These are phyloP conservation scores for Xiphophorus maculatus DNA, from an alignment of 2,113 vertebrate genomes.

Conservation along the genomic window DNA sequence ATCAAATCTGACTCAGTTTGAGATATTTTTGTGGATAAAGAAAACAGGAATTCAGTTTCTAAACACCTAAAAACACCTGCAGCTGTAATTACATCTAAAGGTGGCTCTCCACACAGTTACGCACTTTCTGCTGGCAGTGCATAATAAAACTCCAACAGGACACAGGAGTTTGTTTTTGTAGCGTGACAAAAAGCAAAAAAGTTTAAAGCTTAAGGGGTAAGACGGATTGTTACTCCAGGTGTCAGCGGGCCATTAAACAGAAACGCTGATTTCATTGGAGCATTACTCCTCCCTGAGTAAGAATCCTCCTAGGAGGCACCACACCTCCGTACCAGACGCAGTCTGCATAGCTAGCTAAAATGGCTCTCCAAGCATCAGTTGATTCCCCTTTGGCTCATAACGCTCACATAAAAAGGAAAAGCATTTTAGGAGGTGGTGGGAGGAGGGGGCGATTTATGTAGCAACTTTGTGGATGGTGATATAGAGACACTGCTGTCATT, in stretches of 20 bases:
- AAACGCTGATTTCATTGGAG: slow-evolving; percentile 61
- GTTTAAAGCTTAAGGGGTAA: slow-evolving; percentile 1
- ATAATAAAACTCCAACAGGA: no score
- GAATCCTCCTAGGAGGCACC: slow-evolving; percentile 58
- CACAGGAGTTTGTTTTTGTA: no score
- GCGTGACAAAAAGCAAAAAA: no score
- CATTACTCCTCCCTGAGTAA: slow-evolving; percentile 68
- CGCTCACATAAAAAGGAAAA: slow-evolving; percentile 26
- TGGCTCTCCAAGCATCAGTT: slow-evolving; percentile 53
- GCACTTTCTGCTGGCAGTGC: no score
- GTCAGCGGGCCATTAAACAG: slow-evolving; percentile 60
- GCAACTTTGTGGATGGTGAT: slow-evolving; percentile 30
- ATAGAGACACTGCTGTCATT: slow-evolving; percentile 20
- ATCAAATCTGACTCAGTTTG: no score
- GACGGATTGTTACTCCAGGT: slow-evolving; percentile 28
- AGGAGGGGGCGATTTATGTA: slow-evolving; percentile 39
- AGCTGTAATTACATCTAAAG: no score
- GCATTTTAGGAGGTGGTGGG: not conserved
- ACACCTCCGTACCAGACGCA: slow-evolving; percentile 50
- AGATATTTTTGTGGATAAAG: no score
- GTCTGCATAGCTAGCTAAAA: slow-evolving; percentile 47
- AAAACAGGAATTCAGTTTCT: no score
- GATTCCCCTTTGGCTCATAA: slow-evolving; percentile 37
- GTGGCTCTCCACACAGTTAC: no score
- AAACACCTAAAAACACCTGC: no score